Evolutionary conservation across 53 echinoderm and acorn worm species (phyloP), one percentile per base, ranked within the genome.

Genomic region (Zoroaster sp.): DNA sequence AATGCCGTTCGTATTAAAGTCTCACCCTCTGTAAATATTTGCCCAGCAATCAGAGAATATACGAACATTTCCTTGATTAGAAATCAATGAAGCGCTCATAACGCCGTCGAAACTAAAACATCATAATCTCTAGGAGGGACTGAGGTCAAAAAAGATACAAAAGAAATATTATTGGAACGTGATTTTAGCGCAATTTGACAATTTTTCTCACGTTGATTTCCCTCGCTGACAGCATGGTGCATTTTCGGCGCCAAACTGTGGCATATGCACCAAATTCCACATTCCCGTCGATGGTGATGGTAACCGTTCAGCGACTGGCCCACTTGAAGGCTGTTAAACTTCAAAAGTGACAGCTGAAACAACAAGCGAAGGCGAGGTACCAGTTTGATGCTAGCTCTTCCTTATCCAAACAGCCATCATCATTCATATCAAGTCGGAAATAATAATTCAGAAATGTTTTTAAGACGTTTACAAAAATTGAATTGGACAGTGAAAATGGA

Each of bases 111-210:
- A 74, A 23, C 40, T 34, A 67, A 66, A 23, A 20, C 35, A 82
- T 40, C 32, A 66, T 21, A 66, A 39, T 69, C 85, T 32, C 41
- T 69, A 49, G 36, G 35, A 31, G 83, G 44, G 25, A 83, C 49
- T 12, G 71, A 45, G 70, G 66, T 71, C 63, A 82, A 28, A 82
- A 69, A 45, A 47, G 85, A 70, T 85, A 85, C 85, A 85, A 85
- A 66, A 42, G 85, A 35, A 45, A 85, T 85, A 42, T 85, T 85
- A 51, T 85, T 85, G 71, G 85, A 85, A 85, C 85, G 85, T 85
- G 85, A 70, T 85, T 85, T 70, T 34, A 21, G 72, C 85, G 71
- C 52, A 35, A 69, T 85, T 85, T 31, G 85, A 21, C 43, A 51
- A 12, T n/a, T 71, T 85, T 83, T 83, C 83, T 85, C 85, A 71